phyloP scores from a whole-genome alignment of 2,113 vertebrate genomes.

The Spermophilus dauricus region DNA sequence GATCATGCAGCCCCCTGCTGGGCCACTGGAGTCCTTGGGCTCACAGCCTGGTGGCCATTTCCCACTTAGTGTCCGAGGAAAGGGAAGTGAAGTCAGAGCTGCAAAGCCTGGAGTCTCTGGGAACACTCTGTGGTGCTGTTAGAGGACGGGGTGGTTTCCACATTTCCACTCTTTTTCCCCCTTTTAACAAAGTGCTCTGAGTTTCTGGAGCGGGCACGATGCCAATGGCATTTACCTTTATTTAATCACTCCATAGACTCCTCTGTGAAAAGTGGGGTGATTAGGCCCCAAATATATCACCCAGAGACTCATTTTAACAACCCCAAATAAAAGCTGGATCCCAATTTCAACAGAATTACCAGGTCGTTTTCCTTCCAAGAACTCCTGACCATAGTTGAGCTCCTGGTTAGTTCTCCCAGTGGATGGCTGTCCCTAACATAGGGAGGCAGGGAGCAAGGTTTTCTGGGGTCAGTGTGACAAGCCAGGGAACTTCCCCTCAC shows the following conservation, averaged over 20 bases:
- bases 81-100: background rate
- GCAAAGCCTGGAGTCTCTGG: background rate
- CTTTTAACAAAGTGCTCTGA: constrained; percentile 48
- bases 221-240: constrained; percentile 77
- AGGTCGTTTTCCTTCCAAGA: constrained; percentile 62
- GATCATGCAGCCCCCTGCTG: background rate
- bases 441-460: background rate
- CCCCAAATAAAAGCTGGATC: constrained; percentile 59
- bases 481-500: background rate
- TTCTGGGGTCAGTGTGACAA: background rate
- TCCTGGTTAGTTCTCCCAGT: background rate
- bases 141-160: background rate
- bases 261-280: constrained; percentile 70
- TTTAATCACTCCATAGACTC: constrained; percentile 75
- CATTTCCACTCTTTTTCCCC: background rate
- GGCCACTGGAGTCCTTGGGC: background rate
- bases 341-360: constrained; percentile 72
- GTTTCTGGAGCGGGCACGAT: constrained; percentile 12
- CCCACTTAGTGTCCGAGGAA: background rate
- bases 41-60: background rate
- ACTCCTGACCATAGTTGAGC: constrained; percentile 10
- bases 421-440: background rate
- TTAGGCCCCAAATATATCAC: constrained; percentile 78
- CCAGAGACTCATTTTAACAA: constrained; percentile 76
- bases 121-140: background rate